Base-by-base conservation (phyloP, 2,888 invertebrate species). In the Pandemis corylana region DNA sequence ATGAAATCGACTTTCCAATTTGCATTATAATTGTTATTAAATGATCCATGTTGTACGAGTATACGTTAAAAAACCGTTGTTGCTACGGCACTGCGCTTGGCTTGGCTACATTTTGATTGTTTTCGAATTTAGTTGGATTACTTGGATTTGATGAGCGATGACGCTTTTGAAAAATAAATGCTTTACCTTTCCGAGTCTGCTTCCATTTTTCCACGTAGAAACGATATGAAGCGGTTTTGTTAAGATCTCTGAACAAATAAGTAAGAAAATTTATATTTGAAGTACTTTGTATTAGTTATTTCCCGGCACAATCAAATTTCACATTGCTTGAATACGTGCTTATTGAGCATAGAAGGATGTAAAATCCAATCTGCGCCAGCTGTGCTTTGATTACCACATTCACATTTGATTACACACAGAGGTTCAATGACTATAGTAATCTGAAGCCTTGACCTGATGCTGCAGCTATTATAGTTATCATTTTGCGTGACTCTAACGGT, bases 1-100 rank as follows among this genome's bases (percentile, higher is more conserved):
- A 82, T 82, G 81, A 80, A 70, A 81, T 78, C 80, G 77, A 79
- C 82, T 82, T 82, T 82, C 82, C 80, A 81, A 82, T 82, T 79
- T 79, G 76, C 77, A 78, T 80, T 74, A 77, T 75, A 76, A 72
- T 69, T 67, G 75, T 75, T 75, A 75, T 75, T 75, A 75, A 75
- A 75, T 75, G 75, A 75, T 75, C 75, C 71, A 75, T 75, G 62
- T 75, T 71, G 70, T 75, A 62, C 67, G 67, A 62, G 4, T 36
- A 36, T 4, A 36, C 28, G 28, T 36, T 36, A 59, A 70, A 51
- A 51, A 70, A 70, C 69, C 10, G 67, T 41, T 62, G n/a, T 59
- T 49, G 65, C 63, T 9, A 42, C 69, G 69, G 74, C 69, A 65
- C 69, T 70, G 28, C 77, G 78, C 75, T 76, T 74, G 75, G 41